Base-by-base conservation (phyloP, 2,888 invertebrate genomes). In the Drosophila pullipes region DNA sequence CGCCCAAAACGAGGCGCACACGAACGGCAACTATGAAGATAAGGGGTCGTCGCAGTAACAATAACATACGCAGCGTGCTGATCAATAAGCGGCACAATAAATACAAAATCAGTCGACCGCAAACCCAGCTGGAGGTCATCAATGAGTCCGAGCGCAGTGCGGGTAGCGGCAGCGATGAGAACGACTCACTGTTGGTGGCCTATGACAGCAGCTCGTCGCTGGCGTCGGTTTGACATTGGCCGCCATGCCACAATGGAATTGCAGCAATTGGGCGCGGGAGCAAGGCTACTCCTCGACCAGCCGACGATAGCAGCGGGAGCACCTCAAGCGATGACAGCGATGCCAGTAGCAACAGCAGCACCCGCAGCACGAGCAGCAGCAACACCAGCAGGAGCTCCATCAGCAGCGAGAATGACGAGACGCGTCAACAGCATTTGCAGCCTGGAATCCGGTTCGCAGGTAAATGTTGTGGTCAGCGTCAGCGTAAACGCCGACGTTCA, bases 181-280 rank as follows among this genome's bases (percentile, higher is more conserved):
- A 94, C 73, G 93, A 94, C 71, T 93, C 93, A 0, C 82, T 94
- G 75, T 76, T 94, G 73, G 94, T 93, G 69, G 93, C 93, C 41
- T 94, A 93, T 78, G 93, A 94, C 71, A 93, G 92, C 82, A 91
- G 92, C 81, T 92, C 93, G 31, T 91, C 92, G 71, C 82, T 93
- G 84, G 91, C 91, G 91, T 93, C 93, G 78, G 93, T 93, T 92
- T 93, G 93, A 93, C 93, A 93, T 91, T 92, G 92, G 92, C 91
- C 87, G 74, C 89, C 91, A 89, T 88, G 91, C 84, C 83, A 82
- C 78, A 82, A 69, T 88, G 85, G 91, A 91, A 79, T 81, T 91
- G 89, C 91, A 90, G 52, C 87, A 82, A 68, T 66, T 83, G 75
- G 80, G 81, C 37, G 61, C 50, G 28, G 60, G 13, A 69, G 62